Percentiles rank a stretch among this genome's conserved stretches.
These are phyloP conservation scores for Austrofundulus limnaeus DNA, from an alignment of 2,113 vertebrate species.

Conservation along the genomic window DNA sequence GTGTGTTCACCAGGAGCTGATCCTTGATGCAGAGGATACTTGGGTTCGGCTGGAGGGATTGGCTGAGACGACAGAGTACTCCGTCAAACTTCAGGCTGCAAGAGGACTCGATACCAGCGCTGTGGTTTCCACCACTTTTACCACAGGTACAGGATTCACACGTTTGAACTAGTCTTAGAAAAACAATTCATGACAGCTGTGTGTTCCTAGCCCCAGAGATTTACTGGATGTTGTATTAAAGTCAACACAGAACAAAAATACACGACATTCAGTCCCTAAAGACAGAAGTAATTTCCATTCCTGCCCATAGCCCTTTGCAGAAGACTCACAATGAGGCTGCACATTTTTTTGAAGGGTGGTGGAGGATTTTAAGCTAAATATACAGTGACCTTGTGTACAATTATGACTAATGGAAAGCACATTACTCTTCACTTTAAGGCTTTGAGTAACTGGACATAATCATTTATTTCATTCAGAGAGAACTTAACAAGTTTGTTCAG, in stretches of 20 bases:
- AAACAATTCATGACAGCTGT: conserved; percentile 1
- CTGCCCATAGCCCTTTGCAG: background rate
- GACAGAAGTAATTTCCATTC: conserved; percentile 7
- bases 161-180: conserved; percentile 3
- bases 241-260: conserved; percentile 14
- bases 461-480: no score
- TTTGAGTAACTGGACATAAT: no score
- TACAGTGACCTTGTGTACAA: no score
- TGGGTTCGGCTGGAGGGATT: conserved; percentile 97
- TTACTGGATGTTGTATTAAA: conserved; percentile 25
- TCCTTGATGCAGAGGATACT: conserved; percentile 93
- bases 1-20: conserved; percentile 85
- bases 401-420: no score
- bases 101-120: conserved; percentile 83
- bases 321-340: background rate
- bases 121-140: conserved; percentile 85
- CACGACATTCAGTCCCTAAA: conserved; percentile 30
- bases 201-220: conserved; percentile 17
- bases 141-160: conserved; percentile 82
- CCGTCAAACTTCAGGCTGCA: conserved; percentile 88
- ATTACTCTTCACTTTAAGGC: no score
- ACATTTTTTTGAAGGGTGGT: no score
- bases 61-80: conserved; percentile 90
- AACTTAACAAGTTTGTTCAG: no score
- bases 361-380: no score